phyloP scores from a whole-genome alignment of 35 echinoderm and acorn worm genomes.

The Heliocidaris erythrogramma region DNA sequence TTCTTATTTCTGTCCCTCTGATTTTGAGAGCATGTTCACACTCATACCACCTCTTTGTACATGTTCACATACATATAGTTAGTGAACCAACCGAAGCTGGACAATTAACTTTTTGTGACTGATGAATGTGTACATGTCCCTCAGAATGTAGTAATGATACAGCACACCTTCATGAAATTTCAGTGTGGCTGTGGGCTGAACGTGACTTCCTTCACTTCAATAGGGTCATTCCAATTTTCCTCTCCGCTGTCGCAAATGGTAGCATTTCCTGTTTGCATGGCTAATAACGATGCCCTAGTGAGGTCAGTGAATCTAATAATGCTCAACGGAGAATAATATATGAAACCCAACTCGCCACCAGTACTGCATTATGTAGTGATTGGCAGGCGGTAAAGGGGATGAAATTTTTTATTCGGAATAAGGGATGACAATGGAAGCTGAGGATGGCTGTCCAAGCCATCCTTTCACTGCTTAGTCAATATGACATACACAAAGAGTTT shows the following conservation, averaged over 20 bases:
- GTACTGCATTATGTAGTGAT: not conserved
- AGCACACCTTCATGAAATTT: too few relatives aligned
- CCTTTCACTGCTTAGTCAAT: not conserved
- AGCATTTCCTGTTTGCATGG: conserved; percentile 44
- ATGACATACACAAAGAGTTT: not conserved
- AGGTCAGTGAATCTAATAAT: conserved; percentile 31
- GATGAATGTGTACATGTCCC: too few relatives aligned
- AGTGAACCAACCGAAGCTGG: too few relatives aligned
- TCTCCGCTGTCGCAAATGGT: conserved; percentile 9
- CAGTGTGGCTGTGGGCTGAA: not conserved
- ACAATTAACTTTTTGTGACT: too few relatives aligned
- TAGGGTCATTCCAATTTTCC: not conserved
- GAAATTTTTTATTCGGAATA: not conserved
- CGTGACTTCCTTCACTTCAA: conserved; percentile 1
- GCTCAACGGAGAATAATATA: not conserved
- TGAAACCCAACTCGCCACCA: not conserved
- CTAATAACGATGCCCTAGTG: conserved; percentile 28
- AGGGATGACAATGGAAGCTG: not conserved
- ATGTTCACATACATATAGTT: too few relatives aligned
- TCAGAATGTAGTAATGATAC: too few relatives aligned
- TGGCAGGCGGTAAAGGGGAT: not conserved
- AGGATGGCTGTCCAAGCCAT: not conserved
- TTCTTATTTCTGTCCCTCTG: too few relatives aligned
- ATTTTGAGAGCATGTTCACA: too few relatives aligned
- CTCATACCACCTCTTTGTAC: too few relatives aligned